Conservation (phyloP, 1,140 invertebrate genomes). For the Sycophila sp. region DNA sequence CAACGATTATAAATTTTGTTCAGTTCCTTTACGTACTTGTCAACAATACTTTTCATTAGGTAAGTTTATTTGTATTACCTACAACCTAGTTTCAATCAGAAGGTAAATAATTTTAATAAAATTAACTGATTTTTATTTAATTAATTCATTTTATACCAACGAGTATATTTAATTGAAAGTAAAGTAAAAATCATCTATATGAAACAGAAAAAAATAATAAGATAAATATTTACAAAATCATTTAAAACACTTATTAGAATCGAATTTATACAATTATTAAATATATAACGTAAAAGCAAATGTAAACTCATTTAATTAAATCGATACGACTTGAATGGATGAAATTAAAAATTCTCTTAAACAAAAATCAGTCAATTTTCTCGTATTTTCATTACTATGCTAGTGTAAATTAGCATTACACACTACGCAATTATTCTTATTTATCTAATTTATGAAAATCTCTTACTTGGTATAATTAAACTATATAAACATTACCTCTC, state of each 20-base stretch:
- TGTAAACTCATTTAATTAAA: no score
- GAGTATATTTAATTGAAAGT: no score
- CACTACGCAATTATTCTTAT: not conserved
- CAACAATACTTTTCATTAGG: not conserved
- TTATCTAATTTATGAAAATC: slow-evolving; percentile 3
- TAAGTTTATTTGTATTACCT: not conserved
- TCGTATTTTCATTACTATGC: not conserved
- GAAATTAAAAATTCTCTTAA: not conserved
- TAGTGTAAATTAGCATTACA: not conserved
- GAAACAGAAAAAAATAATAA: not conserved
- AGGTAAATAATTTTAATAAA: no score
- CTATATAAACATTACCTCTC: not conserved
- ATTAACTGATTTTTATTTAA: slow-evolving; percentile 10
- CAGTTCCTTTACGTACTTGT: not conserved
- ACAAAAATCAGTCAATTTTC: slow-evolving; percentile 6
- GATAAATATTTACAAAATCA: not conserved
- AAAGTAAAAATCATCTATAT: no score
- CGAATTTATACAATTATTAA: not conserved
- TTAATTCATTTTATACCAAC: not conserved
- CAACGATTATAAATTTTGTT: slow-evolving; percentile 17
- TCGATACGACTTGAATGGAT: not conserved
- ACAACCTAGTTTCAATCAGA: not conserved
- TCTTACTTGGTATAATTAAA: slow-evolving; percentile 1
- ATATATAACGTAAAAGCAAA: no score
- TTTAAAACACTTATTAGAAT: not conserved